Evolutionary conservation across 2,888 invertebrate genomes (phyloP), one percentile per base, ranked within the genome.

Genomic region (Saturnia japonica): DNA sequence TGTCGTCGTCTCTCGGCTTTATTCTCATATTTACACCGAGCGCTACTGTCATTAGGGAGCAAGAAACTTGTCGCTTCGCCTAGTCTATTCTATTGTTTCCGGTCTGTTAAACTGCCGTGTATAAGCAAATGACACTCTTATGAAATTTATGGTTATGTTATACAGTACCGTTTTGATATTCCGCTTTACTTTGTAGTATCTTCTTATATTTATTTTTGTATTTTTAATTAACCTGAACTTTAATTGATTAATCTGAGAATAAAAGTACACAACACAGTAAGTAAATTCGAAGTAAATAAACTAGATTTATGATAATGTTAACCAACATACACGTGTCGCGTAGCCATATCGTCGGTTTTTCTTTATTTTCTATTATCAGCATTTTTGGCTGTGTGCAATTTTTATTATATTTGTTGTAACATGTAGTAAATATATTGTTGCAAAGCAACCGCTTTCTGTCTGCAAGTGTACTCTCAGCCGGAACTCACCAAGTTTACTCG

Each of bases 371-470:
- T 43, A 43, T 8, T 43, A 43, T 14, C 43, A 9, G 43, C 14
- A 43, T 43, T 43, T 43, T 14, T 8, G 43, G 9, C 43, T 43
- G 14, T 11, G 3, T 8, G 9, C 1, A 43, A 43, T 43, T 9
- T 43, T 43, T 43, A 57, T 34, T n/a, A 47, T 69, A 14, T 47
- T 28, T 47, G 45, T 69, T 47, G 69, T 45, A 47, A 69, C 42
- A 47, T 51, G 11, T 51, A 51, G 19, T 19, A 19, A 25, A 42
- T n/a, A 25, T 67, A 70, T 86, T 85, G n/a, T n/a, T n/a, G n/a
- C n/a, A n/a, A n/a, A n/a, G n/a, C n/a, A n/a, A n/a, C n/a, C 85
- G 75, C 60, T 82, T 83, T 83, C 85, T 80, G 78, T 77, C 74
- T 73, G 75, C 79, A 76, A 78, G 79, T 75, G 73, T 19, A 19